phyloP scores from a whole-genome alignment of 1,140 invertebrate genomes.

The Tetraneura akinire region DNA sequence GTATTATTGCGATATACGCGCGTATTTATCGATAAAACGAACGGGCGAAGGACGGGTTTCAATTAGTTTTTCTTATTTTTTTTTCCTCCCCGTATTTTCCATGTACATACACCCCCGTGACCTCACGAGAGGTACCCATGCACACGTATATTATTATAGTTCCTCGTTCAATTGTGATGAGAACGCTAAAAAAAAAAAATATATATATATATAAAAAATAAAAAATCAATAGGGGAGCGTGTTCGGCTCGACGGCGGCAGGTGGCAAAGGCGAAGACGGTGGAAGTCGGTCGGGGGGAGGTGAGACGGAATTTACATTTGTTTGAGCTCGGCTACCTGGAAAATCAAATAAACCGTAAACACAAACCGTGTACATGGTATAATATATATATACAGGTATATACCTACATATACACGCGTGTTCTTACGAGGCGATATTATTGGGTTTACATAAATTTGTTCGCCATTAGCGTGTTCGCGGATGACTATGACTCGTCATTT shows the following conservation, averaged over 20 bases:
- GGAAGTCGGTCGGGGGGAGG: background rate
- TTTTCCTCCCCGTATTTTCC: background rate
- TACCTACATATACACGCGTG: too few relatives aligned
- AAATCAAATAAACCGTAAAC: slow-evolving; percentile 47
- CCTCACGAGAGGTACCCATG: slow-evolving; percentile 26
- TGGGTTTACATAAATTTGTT: slow-evolving; percentile 45
- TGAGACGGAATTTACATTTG: slow-evolving; percentile 40
- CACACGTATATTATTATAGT: too few relatives aligned
- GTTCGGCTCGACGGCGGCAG: background rate
- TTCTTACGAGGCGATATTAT: slow-evolving; percentile 34
- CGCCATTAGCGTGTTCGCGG: slow-evolving; percentile 17
- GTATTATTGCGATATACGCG: too few relatives aligned
- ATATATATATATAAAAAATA: background rate
- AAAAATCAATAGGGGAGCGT: slow-evolving; percentile 48
- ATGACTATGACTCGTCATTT: slow-evolving; percentile 20
- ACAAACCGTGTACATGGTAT: background rate
- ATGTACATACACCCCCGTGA: background rate
- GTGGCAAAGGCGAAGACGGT: background rate
- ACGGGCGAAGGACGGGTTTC: slow-evolving; percentile 1
- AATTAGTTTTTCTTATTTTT: slow-evolving; percentile 14
- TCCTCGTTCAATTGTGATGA: slow-evolving; percentile 35
- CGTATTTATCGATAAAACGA: slow-evolving; percentile 11
- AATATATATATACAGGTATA: background rate
- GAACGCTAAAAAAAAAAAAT: slow-evolving; percentile 39
- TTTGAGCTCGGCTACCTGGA: slow-evolving; percentile 44